Percentiles rank a stretch among this genome's conserved stretches.
Conservation (phyloP, 2,888 invertebrate genomes). For the Hetaerina titia region DNA sequence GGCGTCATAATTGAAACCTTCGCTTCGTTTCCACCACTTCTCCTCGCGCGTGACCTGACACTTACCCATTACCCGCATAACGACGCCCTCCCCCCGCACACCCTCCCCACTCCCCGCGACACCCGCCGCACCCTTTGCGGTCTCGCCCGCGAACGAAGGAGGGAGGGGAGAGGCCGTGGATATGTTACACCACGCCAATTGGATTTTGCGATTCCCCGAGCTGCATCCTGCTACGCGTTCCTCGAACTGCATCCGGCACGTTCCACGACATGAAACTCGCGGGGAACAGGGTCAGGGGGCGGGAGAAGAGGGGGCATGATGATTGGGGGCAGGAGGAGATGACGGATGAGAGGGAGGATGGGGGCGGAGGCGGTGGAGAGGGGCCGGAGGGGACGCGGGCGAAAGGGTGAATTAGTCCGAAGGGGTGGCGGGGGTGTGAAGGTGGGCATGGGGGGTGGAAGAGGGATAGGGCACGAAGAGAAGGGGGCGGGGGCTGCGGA, state of each 20-base stretch:
- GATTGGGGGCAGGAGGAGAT: neutral
- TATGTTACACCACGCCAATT: conserved; percentile 39
- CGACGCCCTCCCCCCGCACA: neutral
- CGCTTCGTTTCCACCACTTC: neutral
- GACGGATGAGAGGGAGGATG: neutral
- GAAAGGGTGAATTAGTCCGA: too few species aligned
- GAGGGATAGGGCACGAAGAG: neutral
- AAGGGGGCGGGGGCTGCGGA: neutral
- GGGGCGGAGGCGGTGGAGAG: neutral
- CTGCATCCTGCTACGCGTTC: neutral
- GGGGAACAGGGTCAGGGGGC: neutral
- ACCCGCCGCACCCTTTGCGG: neutral
- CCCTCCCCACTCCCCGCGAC: neutral
- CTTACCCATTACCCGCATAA: too few species aligned
- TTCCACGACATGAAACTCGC: neutral
- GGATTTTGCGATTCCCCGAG: neutral
- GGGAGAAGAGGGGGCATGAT: too few species aligned
- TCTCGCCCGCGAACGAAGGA: neutral
- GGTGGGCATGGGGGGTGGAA: neutral
- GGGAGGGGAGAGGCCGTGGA: neutral
- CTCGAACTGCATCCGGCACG: neutral
- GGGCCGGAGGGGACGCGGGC: too few species aligned
- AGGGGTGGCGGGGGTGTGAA: neutral
- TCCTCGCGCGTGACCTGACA: too few species aligned
- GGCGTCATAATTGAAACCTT: neutral